Base-by-base conservation (phyloP, 2,797 vertebrate species). In the Sarcoramphus papa region DNA sequence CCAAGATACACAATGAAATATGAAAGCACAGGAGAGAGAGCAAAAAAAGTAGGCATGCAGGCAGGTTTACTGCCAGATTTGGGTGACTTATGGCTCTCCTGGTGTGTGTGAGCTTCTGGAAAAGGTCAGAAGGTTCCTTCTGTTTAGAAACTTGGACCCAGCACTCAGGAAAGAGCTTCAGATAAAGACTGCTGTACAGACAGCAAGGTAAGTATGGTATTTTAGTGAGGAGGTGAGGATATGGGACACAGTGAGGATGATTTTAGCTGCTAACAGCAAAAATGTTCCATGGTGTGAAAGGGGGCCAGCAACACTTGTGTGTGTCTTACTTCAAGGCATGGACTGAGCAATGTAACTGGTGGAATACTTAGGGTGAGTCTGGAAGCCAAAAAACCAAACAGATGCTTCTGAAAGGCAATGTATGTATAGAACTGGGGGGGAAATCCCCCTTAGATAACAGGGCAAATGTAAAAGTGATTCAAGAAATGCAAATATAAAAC, bases 41-140 rank as follows among this genome's bases (percentile, higher is more conserved):
- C 56, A 86, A 57, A 73, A 90, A 67, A 17, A 89, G 24, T 69
- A 87, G 86, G 81, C 31, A 10, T 25, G 20, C 15, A 57, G 75
- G 54, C 65, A 83, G 45, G 45, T 94, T 91, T 93, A 57, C 43
- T 88, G 87, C 72, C 89, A 88, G 78, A 31, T 95, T 83, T 84
- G 37, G 47, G 62, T 96, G 67, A 92, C 69, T 95, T 92, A 89
- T 31, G 35, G 81, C 64, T 93, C 70, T 92, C 62, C 25, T 43
- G 80, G 16, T 96, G 60, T 87, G 63, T 90, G 35, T 23, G 51
- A 67, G 84, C 82, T 93, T 76, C 90, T 92, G 84, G 59, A 93
- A 94, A 90, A 69, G 65, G 84, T 93, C 79, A 84, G 69, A 83
- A 92, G 51, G 63, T 95, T 88, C 27, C 48, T 88, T 75, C 75